A percentile compares a stretch with the other conserved stretches of the same genome.
Evolutionary conservation across 2,113 vertebrate species (phyloP).

Genomic region (Scalopus aquaticus): DNA sequence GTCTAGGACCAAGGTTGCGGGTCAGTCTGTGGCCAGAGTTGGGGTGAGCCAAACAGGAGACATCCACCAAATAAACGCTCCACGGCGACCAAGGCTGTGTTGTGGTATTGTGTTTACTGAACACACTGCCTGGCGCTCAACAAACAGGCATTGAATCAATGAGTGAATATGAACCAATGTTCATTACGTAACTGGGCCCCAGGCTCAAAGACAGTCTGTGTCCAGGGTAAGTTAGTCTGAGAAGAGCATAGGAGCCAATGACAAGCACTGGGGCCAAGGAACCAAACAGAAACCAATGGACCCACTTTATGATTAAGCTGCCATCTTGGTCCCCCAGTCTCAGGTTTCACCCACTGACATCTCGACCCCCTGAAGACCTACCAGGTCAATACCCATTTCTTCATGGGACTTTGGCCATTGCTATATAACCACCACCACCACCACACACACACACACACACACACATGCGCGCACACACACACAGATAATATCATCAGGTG

Average conservation of each 20-base stretch:
- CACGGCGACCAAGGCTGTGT: fast-evolving
- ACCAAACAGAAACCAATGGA: neutral
- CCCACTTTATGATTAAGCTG: fast-evolving
- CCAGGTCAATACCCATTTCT: neutral
- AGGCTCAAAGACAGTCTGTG: neutral
- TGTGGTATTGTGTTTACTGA: neutral
- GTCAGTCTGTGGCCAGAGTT: neutral
- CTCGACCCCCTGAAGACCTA: neutral
- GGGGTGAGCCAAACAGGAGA: fast-evolving
- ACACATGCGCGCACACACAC: neutral
- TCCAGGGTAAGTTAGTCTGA: neutral
- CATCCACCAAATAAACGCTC: neutral
- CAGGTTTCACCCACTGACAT: neutral
- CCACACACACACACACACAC: too few relatives aligned
- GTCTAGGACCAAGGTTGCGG: neutral
- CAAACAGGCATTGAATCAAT: fast-evolving
- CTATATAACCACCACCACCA: too few relatives aligned
- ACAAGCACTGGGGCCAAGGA: neutral
- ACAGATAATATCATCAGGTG: too few relatives aligned
- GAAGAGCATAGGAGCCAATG: neutral
- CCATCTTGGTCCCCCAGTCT: neutral
- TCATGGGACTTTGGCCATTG: neutral
- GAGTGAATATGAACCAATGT: neutral
- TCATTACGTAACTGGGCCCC: neutral
- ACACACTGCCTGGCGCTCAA: neutral